Percentiles rank a stretch among this genome's conserved stretches.
Conservation (phyloP, 2,113 vertebrate genomes). For the Arvicanthis niloticus region DNA sequence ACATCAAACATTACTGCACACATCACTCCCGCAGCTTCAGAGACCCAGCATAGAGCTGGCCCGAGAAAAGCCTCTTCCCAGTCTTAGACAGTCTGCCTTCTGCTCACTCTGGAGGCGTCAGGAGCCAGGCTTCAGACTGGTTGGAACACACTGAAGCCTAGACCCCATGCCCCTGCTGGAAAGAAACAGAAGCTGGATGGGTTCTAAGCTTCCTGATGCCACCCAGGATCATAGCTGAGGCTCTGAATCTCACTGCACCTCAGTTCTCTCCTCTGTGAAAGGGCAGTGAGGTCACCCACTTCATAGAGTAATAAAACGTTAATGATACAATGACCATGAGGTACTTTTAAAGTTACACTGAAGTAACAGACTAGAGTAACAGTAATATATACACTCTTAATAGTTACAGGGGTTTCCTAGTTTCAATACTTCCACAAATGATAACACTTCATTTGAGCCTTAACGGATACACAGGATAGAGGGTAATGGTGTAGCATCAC, state of each 20-base stretch:
- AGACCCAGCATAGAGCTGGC: too few species aligned
- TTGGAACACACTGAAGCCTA: not conserved
- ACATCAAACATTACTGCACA: not conserved
- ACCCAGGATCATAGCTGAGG: not conserved
- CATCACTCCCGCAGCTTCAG: not conserved
- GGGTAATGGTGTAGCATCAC: too few species aligned
- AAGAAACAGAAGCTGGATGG: not conserved
- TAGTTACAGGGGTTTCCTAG: not conserved
- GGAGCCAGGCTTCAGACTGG: not conserved
- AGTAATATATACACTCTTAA: not conserved
- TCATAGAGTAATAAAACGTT: not conserved
- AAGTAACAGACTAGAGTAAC: not conserved
- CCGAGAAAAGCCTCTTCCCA: not conserved
- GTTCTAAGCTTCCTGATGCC: not conserved
- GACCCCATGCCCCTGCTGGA: not conserved
- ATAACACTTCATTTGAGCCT: not conserved
- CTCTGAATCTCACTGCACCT: not conserved
- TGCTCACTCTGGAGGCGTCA: not conserved
- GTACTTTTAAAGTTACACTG: not conserved
- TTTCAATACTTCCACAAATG: not conserved
- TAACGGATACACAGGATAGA: not conserved
- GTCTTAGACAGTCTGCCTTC: not conserved
- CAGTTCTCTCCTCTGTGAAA: not conserved
- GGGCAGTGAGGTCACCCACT: not conserved
- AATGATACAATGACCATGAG: not conserved